Evolutionary conservation across 2,797 vertebrate species (phyloP).

Genomic region (Sylvia borin): DNA sequence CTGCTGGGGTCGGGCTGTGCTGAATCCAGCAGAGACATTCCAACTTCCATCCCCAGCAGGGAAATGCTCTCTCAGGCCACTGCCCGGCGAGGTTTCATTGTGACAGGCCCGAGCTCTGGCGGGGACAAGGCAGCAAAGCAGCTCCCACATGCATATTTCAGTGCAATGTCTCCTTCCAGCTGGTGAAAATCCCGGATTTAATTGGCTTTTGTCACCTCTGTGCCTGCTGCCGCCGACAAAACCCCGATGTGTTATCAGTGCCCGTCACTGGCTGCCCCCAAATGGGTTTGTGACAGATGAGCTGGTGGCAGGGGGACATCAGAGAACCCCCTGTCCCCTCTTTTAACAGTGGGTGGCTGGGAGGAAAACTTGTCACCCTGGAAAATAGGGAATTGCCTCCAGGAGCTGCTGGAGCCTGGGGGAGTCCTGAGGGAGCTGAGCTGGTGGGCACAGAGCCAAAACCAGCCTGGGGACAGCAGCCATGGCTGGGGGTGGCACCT

Average conservation of each 20-base stretch:
- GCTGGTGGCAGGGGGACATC: neutral
- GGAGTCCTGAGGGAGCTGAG: neutral
- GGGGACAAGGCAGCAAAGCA: neutral
- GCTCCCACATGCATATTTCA: neutral
- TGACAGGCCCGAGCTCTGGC: neutral
- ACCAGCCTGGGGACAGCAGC: neutral
- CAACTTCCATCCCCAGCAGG: neutral
- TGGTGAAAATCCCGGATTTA: neutral
- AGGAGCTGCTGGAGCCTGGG: neutral
- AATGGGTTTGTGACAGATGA: neutral
- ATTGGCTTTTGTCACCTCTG: conserved; percentile 20
- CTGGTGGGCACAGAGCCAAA: fast-evolving
- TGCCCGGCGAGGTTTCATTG: neutral
- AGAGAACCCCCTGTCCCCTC: neutral
- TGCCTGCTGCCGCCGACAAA: neutral
- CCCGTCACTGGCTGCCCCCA: neutral
- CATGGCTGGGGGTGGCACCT: neutral
- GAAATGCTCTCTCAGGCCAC: neutral
- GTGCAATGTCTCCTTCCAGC: neutral
- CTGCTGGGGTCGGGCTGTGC: fast-evolving
- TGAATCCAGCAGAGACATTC: neutral
- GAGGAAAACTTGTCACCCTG: neutral
- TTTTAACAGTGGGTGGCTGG: fast-evolving
- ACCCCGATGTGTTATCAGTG: neutral
- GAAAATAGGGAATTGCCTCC: neutral